These are phyloP conservation scores for Myopa tessellatipennis DNA, from an alignment of 2,888 invertebrate genomes.

Conservation along the genomic window DNA sequence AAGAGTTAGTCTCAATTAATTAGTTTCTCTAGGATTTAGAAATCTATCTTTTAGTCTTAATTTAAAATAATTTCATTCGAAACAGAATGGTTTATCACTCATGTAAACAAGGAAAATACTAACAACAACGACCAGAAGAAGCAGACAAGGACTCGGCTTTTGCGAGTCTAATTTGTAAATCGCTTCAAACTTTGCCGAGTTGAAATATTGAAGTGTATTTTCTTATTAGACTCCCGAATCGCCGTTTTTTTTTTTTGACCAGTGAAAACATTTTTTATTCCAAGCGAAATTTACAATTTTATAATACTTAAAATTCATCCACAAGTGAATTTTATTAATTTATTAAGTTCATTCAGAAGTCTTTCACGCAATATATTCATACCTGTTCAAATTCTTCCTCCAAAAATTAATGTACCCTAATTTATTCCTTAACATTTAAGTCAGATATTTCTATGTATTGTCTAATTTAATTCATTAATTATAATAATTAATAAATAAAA, in stretches of 20 bases:
- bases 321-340: background rate
- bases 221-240: conserved; percentile 69
- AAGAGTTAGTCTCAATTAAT: conserved; percentile 37
- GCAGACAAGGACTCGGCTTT: conserved; percentile 56
- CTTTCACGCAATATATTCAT: background rate
- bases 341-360: background rate
- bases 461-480: no score
- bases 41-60: conserved; percentile 24
- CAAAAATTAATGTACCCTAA: background rate
- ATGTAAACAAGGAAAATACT: no score
- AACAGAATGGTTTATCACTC: no score
- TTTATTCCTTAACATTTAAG: background rate
- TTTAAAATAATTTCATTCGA: background rate
- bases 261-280: background rate
- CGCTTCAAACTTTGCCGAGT: conserved; percentile 6
- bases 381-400: no score
- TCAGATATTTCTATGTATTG: background rate
- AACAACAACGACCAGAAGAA: conserved; percentile 4
- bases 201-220: conserved; percentile 47
- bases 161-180: conserved; percentile 68
- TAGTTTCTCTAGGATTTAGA: conserved; percentile 37
- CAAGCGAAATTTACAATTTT: background rate
- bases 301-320: background rate
- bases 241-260: conserved; percentile 48
- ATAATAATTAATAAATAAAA: background rate